A percentile compares a stretch with the other conserved stretches of the same genome.
Evolutionary conservation across 2,797 vertebrate species (phyloP).

Genomic region (Squalus acanthias): DNA sequence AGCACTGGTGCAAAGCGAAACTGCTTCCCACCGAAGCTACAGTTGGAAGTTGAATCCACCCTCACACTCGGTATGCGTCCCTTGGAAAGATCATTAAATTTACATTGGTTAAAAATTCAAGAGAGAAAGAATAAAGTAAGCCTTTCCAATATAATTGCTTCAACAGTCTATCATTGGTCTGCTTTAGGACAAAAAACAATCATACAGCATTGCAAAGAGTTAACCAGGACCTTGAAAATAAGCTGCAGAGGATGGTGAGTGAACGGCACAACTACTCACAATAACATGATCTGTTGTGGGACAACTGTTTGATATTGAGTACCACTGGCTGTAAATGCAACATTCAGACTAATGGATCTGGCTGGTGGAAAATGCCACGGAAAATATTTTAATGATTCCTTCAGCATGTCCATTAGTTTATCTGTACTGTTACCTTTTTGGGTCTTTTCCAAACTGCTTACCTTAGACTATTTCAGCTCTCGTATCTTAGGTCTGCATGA

Average conservation of each 20-base stretch:
- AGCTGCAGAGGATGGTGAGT: conserved; percentile 85
- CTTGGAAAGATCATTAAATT: neutral
- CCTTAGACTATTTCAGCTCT: neutral
- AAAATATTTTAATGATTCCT: neutral
- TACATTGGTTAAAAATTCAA: neutral
- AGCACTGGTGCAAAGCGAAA: neutral
- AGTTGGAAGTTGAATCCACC: neutral
- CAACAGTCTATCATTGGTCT: neutral
- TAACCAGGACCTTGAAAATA: conserved; percentile 94
- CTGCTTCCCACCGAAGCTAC: neutral
- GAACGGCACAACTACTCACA: neutral
- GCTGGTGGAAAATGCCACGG: neutral
- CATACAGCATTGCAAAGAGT: conserved; percentile 89
- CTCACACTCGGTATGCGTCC: neutral
- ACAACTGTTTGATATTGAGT: neutral
- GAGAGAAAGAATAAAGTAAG: neutral
- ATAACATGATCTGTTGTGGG: neutral
- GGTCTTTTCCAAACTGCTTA: neutral
- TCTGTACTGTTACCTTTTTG: neutral
- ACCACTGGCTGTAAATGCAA: neutral
- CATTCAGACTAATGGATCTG: neutral
- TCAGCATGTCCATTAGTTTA: neutral
- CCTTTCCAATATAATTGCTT: neutral
- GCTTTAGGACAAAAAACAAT: conserved; percentile 86
- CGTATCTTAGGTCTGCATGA: neutral